Conservation (phyloP, 2,888 invertebrate genomes). For the Nomada hirtipes region DNA sequence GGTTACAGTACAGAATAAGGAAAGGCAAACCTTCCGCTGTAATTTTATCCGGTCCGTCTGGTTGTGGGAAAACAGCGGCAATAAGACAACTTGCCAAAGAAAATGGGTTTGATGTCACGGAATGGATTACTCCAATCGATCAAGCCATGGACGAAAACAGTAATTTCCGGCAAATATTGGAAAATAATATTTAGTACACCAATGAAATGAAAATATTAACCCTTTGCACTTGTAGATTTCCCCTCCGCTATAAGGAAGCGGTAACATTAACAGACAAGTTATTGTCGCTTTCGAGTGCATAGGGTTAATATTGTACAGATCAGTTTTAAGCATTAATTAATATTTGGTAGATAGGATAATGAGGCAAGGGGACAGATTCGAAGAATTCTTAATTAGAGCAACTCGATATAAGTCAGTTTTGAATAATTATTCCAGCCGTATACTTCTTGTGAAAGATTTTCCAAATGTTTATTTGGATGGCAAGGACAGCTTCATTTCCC, state of each 20-base stretch:
- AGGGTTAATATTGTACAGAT: too few species aligned
- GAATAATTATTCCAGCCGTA: constrained; percentile 82
- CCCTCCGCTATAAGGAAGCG: too few species aligned
- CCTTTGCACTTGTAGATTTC: too few species aligned
- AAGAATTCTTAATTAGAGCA: constrained; percentile 91
- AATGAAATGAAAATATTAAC: not conserved
- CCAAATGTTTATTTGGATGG: constrained; percentile 91
- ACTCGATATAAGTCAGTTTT: constrained; percentile 88
- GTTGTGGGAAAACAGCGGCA: constrained; percentile 93
- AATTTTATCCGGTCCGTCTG: constrained; percentile 92
- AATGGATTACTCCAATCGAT: constrained; percentile 94
- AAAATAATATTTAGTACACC: not conserved
- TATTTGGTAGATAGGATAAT: constrained; percentile 70
- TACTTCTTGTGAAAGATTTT: constrained; percentile 92
- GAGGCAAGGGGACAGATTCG: constrained; percentile 89
- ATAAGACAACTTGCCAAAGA: constrained; percentile 88
- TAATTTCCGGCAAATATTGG: constrained; percentile 49
- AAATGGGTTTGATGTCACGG: constrained; percentile 87
- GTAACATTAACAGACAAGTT: too few species aligned
- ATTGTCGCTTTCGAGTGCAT: too few species aligned
- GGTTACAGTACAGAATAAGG: constrained; percentile 72
- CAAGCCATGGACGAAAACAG: constrained; percentile 86
- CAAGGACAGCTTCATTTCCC: constrained; percentile 87
- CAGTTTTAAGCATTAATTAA: not conserved
- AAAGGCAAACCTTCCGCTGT: constrained; percentile 82